Evolutionary conservation across 2,888 invertebrate species (phyloP), one percentile per base, ranked within the genome.

Genomic region (Tortricodes alternella): DNA sequence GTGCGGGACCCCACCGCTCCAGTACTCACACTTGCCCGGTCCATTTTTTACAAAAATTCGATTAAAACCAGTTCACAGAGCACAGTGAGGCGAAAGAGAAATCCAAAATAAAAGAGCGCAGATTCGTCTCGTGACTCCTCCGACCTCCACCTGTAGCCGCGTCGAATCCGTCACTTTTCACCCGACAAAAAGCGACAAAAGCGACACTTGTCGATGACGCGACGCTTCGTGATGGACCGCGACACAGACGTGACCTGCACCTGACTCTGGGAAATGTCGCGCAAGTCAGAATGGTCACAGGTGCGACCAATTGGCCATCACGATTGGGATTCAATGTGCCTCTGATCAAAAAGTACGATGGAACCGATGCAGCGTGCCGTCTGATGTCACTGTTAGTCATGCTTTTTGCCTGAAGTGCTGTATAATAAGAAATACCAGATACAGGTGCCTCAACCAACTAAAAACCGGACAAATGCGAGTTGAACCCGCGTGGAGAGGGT

Each of bases 41-140:
- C 70, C 62, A 70, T 74, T 83, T 83, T 84, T 83, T 81, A 78
- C 75, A 62, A 64, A 64, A 70, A 71, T 78, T 81, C 80, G 76
- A 80, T 81, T 73, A 78, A 48, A 83, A 83, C 79, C 80, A 85
- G 84, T 86, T 86, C 85, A 86, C 84, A 85, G 85, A 87, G 83
- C 85, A 83, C 74, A 78, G 78, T 56, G 56, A 49, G 49, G 49
- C 56, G 50, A 56, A 56, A 56, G 56, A 56, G 56, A 56, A 56
- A 56, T 56, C 50, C 56, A 44, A 56, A 56, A 56, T 50, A 56
- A 50, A 56, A 48, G 35, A 55, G 35, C 8, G 34, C 11, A 38
- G 39, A 43, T 63, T 46, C 29, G 34, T 21, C 35, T 53, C 46
- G 34, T 58, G 59, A 55, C 49, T 75, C 78, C 68, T 72, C 64